phyloP scores from a whole-genome alignment of 2,888 invertebrate species.

The Ephialtes manifestator region DNA sequence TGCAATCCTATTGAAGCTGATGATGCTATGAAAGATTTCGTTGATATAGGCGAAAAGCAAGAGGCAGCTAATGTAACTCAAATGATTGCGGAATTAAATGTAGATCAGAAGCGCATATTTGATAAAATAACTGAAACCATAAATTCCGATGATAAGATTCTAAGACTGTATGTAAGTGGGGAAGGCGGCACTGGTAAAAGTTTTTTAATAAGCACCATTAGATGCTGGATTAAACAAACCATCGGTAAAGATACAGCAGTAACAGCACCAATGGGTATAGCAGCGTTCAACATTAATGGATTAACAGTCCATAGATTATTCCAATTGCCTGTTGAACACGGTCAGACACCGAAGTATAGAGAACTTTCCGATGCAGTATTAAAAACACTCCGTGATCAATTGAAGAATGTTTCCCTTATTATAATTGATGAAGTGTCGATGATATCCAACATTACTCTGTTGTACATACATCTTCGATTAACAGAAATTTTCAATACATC shows the following conservation, averaged over 20 bases:
- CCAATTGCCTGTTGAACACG: conserved; percentile 78
- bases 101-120: conserved; percentile 66
- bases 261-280: conserved; percentile 78
- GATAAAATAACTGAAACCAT: conserved; percentile 39
- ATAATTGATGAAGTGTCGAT: conserved; percentile 64
- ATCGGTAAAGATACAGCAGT: conserved; percentile 77
- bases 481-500: conserved; percentile 46
- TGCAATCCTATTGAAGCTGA: conserved; percentile 58
- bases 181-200: conserved; percentile 59
- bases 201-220: conserved; percentile 46
- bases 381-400: conserved; percentile 37
- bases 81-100: conserved; percentile 63
- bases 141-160: conserved; percentile 4
- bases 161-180: conserved; percentile 63
- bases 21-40: conserved; percentile 5
- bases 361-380: conserved; percentile 43
- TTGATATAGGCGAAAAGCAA: conserved; percentile 42
- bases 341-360: conserved; percentile 73
- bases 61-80: conserved; percentile 39
- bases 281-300: conserved; percentile 79
- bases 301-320: conserved; percentile 78
- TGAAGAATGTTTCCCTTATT: conserved; percentile 45
- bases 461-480: conserved; percentile 73
- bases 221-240: conserved; percentile 71
- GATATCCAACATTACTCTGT: conserved; percentile 62